Evolutionary conservation across 1,140 invertebrate species (phyloP).

Genomic region (Neodiprion lecontei): DNA sequence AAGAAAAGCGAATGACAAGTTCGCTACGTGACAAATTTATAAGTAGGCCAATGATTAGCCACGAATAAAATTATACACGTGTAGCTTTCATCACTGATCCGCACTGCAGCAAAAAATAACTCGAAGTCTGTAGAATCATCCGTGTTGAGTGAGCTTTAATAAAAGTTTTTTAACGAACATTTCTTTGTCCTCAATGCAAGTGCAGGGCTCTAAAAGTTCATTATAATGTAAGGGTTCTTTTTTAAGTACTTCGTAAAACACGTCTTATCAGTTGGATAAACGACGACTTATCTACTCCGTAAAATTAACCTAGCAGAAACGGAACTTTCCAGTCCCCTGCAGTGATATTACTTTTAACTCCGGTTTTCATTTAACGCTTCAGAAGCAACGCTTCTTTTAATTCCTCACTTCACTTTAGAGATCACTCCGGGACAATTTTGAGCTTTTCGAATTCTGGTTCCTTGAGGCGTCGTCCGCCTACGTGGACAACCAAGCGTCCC

Average conservation of each 20-base stretch:
- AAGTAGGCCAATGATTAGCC: too few relatives aligned
- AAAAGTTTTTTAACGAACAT: conserved; percentile 1
- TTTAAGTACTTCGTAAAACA: conserved; percentile 7
- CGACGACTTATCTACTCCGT: background rate
- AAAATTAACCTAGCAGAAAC: conserved; percentile 7
- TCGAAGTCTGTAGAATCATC: background rate
- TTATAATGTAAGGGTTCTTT: conserved; percentile 2
- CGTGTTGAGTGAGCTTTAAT: background rate
- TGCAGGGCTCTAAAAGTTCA: background rate
- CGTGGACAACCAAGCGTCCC: background rate
- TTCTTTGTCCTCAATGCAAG: background rate
- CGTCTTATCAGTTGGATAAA: conserved; percentile 9
- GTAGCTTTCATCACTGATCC: background rate
- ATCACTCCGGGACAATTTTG: background rate
- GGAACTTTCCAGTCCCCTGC: background rate
- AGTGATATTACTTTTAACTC: background rate
- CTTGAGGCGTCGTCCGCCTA: background rate
- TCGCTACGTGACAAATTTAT: too few relatives aligned
- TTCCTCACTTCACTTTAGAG: background rate
- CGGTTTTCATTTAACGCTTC: background rate
- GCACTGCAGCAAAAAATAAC: background rate
- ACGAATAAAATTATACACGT: too few relatives aligned
- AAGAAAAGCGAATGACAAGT: too few relatives aligned
- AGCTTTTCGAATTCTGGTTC: background rate
- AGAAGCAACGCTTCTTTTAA: background rate